Evolutionary conservation across 2,888 invertebrate genomes (phyloP), one percentile per base, ranked within the genome.

Genomic region (Drosophila monieri): DNA sequence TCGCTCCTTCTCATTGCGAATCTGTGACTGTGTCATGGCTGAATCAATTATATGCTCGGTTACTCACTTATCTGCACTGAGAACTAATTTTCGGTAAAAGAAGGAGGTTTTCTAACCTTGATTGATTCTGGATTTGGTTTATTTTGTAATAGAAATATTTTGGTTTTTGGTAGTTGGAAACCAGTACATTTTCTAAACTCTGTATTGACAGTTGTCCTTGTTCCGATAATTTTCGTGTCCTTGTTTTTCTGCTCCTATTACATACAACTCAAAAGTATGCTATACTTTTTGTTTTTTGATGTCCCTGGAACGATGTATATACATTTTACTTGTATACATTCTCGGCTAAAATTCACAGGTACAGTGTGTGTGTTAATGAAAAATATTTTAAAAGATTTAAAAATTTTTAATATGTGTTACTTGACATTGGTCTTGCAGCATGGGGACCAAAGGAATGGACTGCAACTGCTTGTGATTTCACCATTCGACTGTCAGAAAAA

Each of bases 31-130:
- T 73, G 52, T 59, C 62, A 61, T 51, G 73, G 68, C 61, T 81
- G 71, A 88, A 81, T 85, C 88, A 88, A 88, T 83, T 83, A 78
- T 78, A 69, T 73, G 80, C 84, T 71, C 65, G 47, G 69, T 58
- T 86, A 80, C 52, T 51, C 69, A 15, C 27, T 46, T 27, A 30
- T 21, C 58, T 64, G 64, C 59, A 53, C 54, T 55, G 48, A 35
- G 23, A 48, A 41, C 15, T 8, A 10, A 27, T 46, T 23, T 21
- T 23, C 9, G 27, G 9, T 8, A 9, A 8, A 9, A 9, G 9
- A 9, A 9, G 27, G 27, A 27, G 27, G 27, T 8, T 3, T 27
- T 3, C 9, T 8, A 27, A 27, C 9, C 21, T 23, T 23, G 21
- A 23, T 27, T 9, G 9, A 27, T 27, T 27, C 27, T 8, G 2